Evolutionary conservation across 1,140 invertebrate genomes (phyloP), one percentile per base, ranked within the genome.

Genomic region (Drosophila sp.): DNA sequence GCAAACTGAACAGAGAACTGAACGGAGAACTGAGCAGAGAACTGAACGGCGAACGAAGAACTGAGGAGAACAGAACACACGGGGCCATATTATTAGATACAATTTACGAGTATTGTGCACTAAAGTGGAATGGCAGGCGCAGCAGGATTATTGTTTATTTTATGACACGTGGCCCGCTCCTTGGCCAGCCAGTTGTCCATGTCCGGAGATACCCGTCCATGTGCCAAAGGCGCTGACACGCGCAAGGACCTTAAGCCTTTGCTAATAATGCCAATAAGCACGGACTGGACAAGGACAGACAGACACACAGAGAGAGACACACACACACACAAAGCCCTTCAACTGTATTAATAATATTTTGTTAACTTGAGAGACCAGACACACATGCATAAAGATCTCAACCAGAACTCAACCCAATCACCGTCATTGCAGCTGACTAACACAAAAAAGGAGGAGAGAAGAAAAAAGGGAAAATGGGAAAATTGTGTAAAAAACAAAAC

Each of bases 131-230:
- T 87, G 83, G 65, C 82, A 86, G 82, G 75, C 82, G 83, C 67
- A 81, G 78, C 74, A 58, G 82, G 82, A 86, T 86, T 86, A 87
- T 86, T 86, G 82, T 86, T 86, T 86, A 86, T 86, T 86, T 87
- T 86, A 89, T 87, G 82, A 86, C 82, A 86, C 82, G 82, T 86
- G 82, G 71, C 82, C 43, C n/a, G 57, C 11, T 41, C 25, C 29
- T 13, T 32, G 36, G 11, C 32, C 50, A 45, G 9, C n/a, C 50
- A 62, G 14, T 4, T 7, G 16, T 6, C 66, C 62, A 13, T 32
- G 54, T 25, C 58, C 43, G 25, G 41, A 45, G 25, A 40, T 34
- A 29, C 66, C 48, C 66, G 48, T 64, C 14, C 14, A 54, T 59
- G 64, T 59, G 80, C 65, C 75, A 56, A 70, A 73, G 48, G 66